Conservation (phyloP, 1,140 invertebrate species). For the Bombyx mandarina region DNA sequence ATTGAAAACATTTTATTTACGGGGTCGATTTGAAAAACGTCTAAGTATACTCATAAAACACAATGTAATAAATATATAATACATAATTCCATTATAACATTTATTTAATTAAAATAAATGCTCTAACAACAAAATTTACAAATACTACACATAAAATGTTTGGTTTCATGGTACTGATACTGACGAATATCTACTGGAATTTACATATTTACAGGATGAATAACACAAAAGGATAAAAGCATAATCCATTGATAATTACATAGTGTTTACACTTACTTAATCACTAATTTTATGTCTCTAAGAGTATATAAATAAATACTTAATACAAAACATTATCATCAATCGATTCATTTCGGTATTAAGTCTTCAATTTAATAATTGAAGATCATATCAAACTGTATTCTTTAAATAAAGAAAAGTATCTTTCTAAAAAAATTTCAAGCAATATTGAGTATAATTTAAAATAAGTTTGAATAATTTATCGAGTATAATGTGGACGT, state of each 20-base stretch:
- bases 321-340: slow-evolving; percentile 2
- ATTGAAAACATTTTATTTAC: slow-evolving; percentile 63
- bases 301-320: slow-evolving; percentile 50
- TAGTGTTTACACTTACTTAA: slow-evolving; percentile 18
- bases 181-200: slow-evolving; percentile 59
- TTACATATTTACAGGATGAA: slow-evolving; percentile 65
- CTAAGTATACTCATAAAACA: slow-evolving; percentile 48
- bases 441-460: too few relatives aligned
- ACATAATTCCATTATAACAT: too few relatives aligned
- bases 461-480: too few relatives aligned
- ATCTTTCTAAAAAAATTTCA: too few relatives aligned
- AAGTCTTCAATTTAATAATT: too few relatives aligned
- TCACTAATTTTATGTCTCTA: slow-evolving; percentile 18
- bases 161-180: slow-evolving; percentile 67
- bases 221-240: slow-evolving; percentile 59
- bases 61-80: slow-evolving; percentile 42
- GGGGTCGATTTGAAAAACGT: slow-evolving; percentile 51
- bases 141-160: slow-evolving; percentile 62
- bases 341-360: too few relatives aligned
- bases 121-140: slow-evolving; percentile 63
- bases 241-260: slow-evolving; percentile 31
- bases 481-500: too few relatives aligned
- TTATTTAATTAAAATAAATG: slow-evolving; percentile 47
- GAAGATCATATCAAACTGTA: too few relatives aligned
- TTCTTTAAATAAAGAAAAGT: too few relatives aligned